Base-by-base conservation (phyloP, 1,140 invertebrate genomes). In the Nephila pilipes region DNA sequence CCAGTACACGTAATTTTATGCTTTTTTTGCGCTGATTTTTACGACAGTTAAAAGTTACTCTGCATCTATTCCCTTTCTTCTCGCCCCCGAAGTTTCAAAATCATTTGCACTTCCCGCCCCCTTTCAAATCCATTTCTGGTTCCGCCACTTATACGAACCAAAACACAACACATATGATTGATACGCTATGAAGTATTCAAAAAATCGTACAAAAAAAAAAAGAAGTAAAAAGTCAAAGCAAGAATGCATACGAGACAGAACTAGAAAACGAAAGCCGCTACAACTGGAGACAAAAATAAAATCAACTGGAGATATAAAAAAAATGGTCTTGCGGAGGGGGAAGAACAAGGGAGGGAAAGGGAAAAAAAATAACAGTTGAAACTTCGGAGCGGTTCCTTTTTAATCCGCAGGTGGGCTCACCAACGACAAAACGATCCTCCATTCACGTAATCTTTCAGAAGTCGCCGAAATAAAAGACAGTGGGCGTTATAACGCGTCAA, bases 391-490 rank as follows among this genome's bases (percentile, higher is more conserved):
- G 90, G 90, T 75, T 29, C 79, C 90, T 81, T 92, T 92, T 92
- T 54, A 69, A 92, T 63, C 90, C 58, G 90, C 90, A 85, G 90
- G 90, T 85, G 90, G 90, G 80, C 90, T 54, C 29, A 18, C 25
- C n/a, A 36, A 32, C 63, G 80, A 85, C 90, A 92, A 85, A 85
- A 85, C 60, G 90, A 69, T 85, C 90, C 60, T 83, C 60, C 58
- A 60, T 91, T 91, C 90, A 85, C 29, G 36, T 46, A 58, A 85
- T 63, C 91, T 80, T 93, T 93, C 91, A 54, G 91, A 93, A 93
- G 91, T 93, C 65, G 69, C 91, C 91, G 91, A 46, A 85, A 92
- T 75, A 92, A 85, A 93, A 93, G 91, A 93, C 91, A 93, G 85
- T 75, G 91, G 91, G 91, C 90, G 90, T 92, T 85, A 36, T 92